These are phyloP conservation scores for Oreotragus oreotragus DNA, from an alignment of 2,113 vertebrate genomes.

Conservation along the genomic window DNA sequence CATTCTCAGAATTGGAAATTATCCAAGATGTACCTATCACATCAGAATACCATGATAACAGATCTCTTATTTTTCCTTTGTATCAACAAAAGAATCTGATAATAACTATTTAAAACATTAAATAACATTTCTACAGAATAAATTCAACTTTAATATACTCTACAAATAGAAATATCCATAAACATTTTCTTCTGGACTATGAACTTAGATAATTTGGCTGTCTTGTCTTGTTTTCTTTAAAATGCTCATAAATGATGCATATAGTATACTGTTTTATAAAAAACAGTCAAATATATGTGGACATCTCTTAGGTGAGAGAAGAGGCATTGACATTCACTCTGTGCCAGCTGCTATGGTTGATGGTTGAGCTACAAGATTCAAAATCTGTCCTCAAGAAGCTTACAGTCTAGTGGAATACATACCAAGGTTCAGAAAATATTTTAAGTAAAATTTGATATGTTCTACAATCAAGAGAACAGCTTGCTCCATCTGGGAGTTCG, in stretches of 20 bases:
- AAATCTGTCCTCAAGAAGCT: neutral
- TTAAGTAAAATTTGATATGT: neutral
- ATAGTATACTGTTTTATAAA: neutral
- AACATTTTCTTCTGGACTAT: constrained; percentile 2
- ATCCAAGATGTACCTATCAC: neutral
- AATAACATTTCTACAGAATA: constrained; percentile 18
- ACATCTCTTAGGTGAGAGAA: neutral
- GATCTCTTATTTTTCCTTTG: constrained; percentile 3
- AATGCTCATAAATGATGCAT: neutral
- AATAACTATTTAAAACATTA: constrained; percentile 8
- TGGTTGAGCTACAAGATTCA: neutral
- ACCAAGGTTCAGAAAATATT: neutral
- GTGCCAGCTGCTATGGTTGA: neutral
- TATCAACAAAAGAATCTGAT: constrained; percentile 16
- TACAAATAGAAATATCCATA: constrained; percentile 13
- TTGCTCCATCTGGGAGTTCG: neutral
- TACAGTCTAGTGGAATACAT: neutral
- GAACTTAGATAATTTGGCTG: neutral
- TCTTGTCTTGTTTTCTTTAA: constrained; percentile 29
- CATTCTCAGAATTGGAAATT: constrained; percentile 41
- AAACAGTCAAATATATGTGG: neutral
- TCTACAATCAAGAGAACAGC: neutral
- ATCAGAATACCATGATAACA: neutral
- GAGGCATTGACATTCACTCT: neutral
- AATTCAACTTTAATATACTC: neutral